Percentiles rank a stretch among this genome's conserved stretches.
phyloP scores from a whole-genome alignment of 2,888 invertebrate genomes.

The Melieria omissa region DNA sequence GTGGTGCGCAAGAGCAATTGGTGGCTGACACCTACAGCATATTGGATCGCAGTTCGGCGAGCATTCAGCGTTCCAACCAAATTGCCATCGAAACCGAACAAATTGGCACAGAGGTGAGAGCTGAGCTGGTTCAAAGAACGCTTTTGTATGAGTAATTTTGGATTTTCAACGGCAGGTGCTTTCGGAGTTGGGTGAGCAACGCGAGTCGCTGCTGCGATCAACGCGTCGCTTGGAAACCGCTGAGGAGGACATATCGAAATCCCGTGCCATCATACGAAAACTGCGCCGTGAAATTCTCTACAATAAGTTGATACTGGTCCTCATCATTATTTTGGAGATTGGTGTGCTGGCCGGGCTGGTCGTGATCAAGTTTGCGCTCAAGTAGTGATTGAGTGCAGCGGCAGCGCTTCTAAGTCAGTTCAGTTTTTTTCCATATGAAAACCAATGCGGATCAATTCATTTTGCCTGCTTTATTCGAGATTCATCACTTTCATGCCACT shows the following conservation, averaged over 20 bases:
- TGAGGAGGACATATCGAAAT: slow-evolving; percentile 75
- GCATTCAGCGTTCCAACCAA: slow-evolving; percentile 76
- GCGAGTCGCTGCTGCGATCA: slow-evolving; percentile 77
- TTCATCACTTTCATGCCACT: not conserved
- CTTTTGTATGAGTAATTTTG: not conserved
- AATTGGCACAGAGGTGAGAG: slow-evolving; percentile 74
- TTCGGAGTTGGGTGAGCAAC: slow-evolving; percentile 78
- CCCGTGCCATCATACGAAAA: slow-evolving; percentile 73
- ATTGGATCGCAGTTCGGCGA: slow-evolving; percentile 70
- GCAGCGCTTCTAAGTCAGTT: too few relatives aligned
- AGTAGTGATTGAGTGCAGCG: slow-evolving; percentile 1
- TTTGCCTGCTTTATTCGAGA: slow-evolving; percentile 16
- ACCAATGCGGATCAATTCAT: not conserved
- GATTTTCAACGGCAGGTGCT: slow-evolving; percentile 69
- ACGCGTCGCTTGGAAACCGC: slow-evolving; percentile 77
- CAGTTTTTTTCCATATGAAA: too few relatives aligned
- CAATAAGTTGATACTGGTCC: slow-evolving; percentile 78
- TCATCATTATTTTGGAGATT: slow-evolving; percentile 79
- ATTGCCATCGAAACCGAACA: slow-evolving; percentile 84
- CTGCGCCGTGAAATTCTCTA: slow-evolving; percentile 78
- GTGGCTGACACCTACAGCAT: slow-evolving; percentile 57
- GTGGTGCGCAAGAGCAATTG: slow-evolving; percentile 67
- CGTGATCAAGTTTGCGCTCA: slow-evolving; percentile 71
- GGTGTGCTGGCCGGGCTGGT: slow-evolving; percentile 73
- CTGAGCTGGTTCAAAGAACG: not conserved